Conservation (phyloP, 2,888 invertebrate species). For the Drymonia ruficornis region DNA sequence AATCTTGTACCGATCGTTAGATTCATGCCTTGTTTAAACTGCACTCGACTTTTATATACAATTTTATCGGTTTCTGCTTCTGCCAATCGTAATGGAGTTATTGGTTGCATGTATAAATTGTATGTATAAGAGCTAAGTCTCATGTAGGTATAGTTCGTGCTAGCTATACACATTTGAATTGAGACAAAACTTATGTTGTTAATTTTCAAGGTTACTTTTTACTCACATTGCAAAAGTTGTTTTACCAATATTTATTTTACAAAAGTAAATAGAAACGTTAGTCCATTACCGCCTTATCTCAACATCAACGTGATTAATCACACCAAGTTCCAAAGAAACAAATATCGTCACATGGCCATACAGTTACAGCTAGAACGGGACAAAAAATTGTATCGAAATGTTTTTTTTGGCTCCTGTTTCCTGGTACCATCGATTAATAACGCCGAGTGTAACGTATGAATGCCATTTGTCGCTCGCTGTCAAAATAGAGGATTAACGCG, state of each 20-base stretch:
- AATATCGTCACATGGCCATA: slow-evolving; percentile 56
- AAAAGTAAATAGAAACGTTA: neutral
- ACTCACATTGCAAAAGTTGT: too few relatives aligned
- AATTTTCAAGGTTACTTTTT: too few relatives aligned
- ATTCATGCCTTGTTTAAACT: slow-evolving; percentile 35
- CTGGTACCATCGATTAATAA: slow-evolving; percentile 67
- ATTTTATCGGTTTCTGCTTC: slow-evolving; percentile 20
- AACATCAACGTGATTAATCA: slow-evolving; percentile 37
- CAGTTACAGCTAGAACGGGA: slow-evolving; percentile 44
- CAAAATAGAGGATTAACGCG: slow-evolving; percentile 76
- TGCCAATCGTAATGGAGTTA: slow-evolving; percentile 24
- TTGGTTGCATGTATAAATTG: slow-evolving; percentile 3
- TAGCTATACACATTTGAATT: too few relatives aligned
- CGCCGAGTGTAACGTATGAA: slow-evolving; percentile 52
- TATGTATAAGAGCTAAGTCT: too few relatives aligned
- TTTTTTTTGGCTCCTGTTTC: slow-evolving; percentile 53
- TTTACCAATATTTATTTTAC: neutral
- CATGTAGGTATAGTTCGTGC: too few relatives aligned
- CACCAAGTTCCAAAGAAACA: slow-evolving; percentile 35
- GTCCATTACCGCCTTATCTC: slow-evolving; percentile 7
- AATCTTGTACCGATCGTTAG: slow-evolving; percentile 45
- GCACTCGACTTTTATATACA: slow-evolving; percentile 33
- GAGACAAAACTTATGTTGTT: too few relatives aligned
- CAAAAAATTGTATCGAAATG: slow-evolving; percentile 52
- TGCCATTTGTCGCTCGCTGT: slow-evolving; percentile 78